Evolutionary conservation across 1,140 invertebrate genomes (phyloP), one percentile per base, ranked within the genome.

Genomic region (Drosophila lacteicornis): DNA sequence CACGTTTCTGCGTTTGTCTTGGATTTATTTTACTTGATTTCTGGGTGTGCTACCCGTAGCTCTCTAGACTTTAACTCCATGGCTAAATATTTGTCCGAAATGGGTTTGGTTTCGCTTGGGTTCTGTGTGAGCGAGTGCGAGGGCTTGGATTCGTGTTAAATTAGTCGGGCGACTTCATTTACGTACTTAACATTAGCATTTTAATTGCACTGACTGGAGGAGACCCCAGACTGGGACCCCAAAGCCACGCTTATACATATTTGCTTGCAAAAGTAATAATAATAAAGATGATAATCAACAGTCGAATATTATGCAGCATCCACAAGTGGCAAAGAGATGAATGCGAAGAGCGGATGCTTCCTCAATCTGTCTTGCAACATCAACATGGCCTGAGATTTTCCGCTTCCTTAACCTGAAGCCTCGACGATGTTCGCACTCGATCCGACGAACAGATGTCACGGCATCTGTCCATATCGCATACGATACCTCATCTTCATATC

Each of bases 401-500:
- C 60, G 83, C 85, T 87, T 87, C 83, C 83, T 87, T 84, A 88
- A 87, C 69, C 68, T 70, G 66, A 71, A 67, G 81, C 82, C 80
- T 67, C 66, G 46, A 56, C 80, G 55, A 67, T 68, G 62, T 83
- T 81, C 81, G 80, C 55, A 83, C 62, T 61, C 80, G 51, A 79
- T 43, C 36, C 12, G 43, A 59, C 51, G 38, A 78, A 56, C 75
- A 78, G 75, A 78, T 78, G 75, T 78, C 75, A 69, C 57, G 75
- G 75, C 75, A 69, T 59, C 74, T 78, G 74, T 78, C 56, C 27
- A 55, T 59, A 68, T 69, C 67, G 36, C 40, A 73, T 55, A 75
- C 42, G 45, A 42, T 51, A 67, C 13, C 40, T 25, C 27, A 12
- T 38, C 53, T 56, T 56, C 36, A 56, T 40, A 56, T 25, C 51